Base-by-base conservation (phyloP, 1,140 invertebrate genomes). In the Trissolcus basalis region DNA sequence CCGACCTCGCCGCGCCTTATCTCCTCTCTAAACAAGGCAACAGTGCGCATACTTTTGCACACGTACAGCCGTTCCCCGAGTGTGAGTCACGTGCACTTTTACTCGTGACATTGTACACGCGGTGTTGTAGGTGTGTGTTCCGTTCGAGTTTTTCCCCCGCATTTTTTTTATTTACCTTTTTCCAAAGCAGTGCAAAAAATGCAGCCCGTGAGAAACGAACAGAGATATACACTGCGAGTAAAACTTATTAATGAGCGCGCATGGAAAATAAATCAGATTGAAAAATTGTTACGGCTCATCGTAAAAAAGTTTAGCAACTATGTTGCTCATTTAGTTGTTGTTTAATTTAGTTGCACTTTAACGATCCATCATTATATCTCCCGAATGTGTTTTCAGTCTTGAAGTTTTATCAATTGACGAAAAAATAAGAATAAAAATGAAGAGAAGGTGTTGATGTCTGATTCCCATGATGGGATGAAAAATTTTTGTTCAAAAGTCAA, bases 21-120 rank as follows among this genome's bases (percentile, higher is more conserved):
- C 67, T 60, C 56, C 67, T 13, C 56, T 60, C 67, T 70, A 70
- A 70, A 70, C 67, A 61, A 55, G 67, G 67, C 67, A 70, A 61
- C 50, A 45, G 14, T 54, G 1, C 50, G 67, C 67, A 53, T 50
- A 63, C 45, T 61, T 49, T 55, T 16, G 13, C 51, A 32, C 51
- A 14, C 35, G 27, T 44, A 16, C 53, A 27, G n/a, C 19, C 19
- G 48, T 16, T n/a, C 43, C 16, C 39, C 12, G 12, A 0, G 43
- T 39, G 11, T 44, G 12, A 45, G 41, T 32, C 15, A 55, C 16
- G 36, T 11, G 41, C 12, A 50, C 56, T 49, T 49, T 27, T 61
- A 51, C 33, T n/a, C 48, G 32, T 12, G 9, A 9, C 9, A 9
- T 11, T 39, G 36, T 39, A 39, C 36, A n/a, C 9, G 36, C n/a